Evolutionary conservation across 30 jellyfish, hydroid and myxozoan genomes (phyloP).

Genomic region (Pseudorhiza aurosa): DNA sequence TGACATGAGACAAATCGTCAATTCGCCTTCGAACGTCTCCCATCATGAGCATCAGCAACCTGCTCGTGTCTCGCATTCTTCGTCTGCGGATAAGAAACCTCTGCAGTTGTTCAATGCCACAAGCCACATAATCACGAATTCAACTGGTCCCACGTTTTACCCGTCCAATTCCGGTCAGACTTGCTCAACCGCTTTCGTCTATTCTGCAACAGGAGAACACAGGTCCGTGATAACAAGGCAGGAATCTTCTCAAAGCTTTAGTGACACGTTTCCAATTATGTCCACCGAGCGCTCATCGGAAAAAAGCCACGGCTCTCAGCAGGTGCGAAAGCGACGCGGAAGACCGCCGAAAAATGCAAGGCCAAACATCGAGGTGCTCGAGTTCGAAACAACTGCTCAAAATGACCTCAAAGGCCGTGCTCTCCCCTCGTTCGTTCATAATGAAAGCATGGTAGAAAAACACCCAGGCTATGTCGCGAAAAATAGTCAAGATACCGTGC

Average conservation of each 20-base stretch:
- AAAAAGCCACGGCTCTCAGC: neutral
- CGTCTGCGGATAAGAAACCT: too few relatives aligned
- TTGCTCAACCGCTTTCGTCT: too few relatives aligned
- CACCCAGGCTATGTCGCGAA: neutral
- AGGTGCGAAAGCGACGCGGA: constrained; percentile 45
- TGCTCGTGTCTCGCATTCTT: neutral
- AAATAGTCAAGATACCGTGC: neutral
- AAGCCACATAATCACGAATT: too few relatives aligned
- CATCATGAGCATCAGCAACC: neutral
- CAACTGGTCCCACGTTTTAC: too few relatives aligned
- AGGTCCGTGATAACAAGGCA: constrained; percentile 11
- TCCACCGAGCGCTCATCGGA: neutral
- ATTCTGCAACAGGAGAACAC: neutral
- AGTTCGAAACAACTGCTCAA: neutral
- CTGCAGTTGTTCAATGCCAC: too few relatives aligned
- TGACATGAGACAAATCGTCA: neutral
- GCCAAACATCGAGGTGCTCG: neutral
- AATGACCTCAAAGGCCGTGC: neutral
- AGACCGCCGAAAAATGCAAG: constrained; percentile 56
- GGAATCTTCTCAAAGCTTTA: neutral
- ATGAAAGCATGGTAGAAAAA: neutral
- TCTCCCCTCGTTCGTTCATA: neutral
- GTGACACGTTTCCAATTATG: neutral
- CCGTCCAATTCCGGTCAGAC: too few relatives aligned
- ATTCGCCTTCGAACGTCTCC: neutral